These are phyloP conservation scores for Bilobella aurantiaca DNA, from an alignment of 1,140 invertebrate species.

Conservation along the genomic window DNA sequence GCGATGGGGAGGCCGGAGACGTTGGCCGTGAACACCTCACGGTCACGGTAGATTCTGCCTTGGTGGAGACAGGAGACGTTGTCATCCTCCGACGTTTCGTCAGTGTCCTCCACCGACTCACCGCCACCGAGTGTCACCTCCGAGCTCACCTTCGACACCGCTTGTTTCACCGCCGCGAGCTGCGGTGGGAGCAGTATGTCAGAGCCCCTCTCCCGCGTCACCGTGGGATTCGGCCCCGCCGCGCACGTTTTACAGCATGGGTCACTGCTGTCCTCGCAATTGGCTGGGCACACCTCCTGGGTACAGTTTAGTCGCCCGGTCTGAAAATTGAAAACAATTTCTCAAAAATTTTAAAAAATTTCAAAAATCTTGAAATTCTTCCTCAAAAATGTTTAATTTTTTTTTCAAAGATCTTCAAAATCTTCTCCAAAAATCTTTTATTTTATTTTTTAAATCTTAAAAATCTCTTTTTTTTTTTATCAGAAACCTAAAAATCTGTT, in stretches of 20 bases:
- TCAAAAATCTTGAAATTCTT: neutral
- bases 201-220: neutral
- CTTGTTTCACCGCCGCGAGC: conserved; percentile 5
- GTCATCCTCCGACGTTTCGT: conserved; percentile 20
- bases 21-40: conserved; percentile 36
- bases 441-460: too few species aligned
- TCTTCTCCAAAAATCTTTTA: too few species aligned
- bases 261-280: conserved; percentile 16
- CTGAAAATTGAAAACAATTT: conserved; percentile 11
- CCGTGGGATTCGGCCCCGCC: neutral
- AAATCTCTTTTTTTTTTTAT: too few species aligned
- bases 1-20: conserved; percentile 33
- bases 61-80: conserved; percentile 26
- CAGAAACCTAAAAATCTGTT: too few species aligned
- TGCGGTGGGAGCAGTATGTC: neutral
- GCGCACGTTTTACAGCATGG: conserved; percentile 30
- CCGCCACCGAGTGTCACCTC: conserved; percentile 4
- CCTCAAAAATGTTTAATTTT: neutral
- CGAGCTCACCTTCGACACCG: neutral
- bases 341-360: neutral
- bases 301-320: conserved; percentile 29
- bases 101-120: conserved; percentile 22
- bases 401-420: too few species aligned
- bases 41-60: conserved; percentile 34
- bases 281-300: conserved; percentile 24